Conservation (phyloP, 2,888 invertebrate species). For the Serrognathus titanus region DNA sequence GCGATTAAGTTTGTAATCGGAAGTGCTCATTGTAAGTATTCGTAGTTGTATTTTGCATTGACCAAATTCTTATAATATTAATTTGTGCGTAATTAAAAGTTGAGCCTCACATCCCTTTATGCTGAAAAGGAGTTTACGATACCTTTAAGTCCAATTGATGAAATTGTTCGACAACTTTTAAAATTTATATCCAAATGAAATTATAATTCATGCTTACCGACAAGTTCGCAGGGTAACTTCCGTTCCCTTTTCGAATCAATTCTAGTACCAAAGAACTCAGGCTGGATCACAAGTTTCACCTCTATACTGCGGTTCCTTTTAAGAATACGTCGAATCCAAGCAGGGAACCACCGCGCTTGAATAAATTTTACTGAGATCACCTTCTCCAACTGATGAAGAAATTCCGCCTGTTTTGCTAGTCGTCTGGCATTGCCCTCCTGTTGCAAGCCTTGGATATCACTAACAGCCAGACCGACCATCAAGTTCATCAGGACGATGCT, state of each 20-base stretch:
- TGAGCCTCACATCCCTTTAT: no score
- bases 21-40: no score
- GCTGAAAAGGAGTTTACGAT: neutral
- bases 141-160: neutral
- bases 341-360: constrained; percentile 20
- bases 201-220: constrained; percentile 27
- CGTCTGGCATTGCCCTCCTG: constrained; percentile 39
- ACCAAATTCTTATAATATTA: no score
- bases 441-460: constrained; percentile 49
- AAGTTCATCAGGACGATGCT: constrained; percentile 58
- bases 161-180: neutral
- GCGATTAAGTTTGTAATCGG: no score
- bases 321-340: constrained; percentile 17
- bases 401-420: constrained; percentile 45
- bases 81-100: no score
- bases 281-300: constrained; percentile 20
- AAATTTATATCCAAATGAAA: neutral
- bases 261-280: constrained; percentile 18
- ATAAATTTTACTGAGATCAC: constrained; percentile 29
- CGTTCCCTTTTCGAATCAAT: constrained; percentile 26
- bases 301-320: constrained; percentile 21
- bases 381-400: constrained; percentile 44
- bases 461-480: constrained; percentile 56
- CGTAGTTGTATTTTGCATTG: no score
- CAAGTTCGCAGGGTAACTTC: constrained; percentile 32